Evolutionary conservation across 2,888 invertebrate species (phyloP).

Genomic region (Diadegma fenestrale): DNA sequence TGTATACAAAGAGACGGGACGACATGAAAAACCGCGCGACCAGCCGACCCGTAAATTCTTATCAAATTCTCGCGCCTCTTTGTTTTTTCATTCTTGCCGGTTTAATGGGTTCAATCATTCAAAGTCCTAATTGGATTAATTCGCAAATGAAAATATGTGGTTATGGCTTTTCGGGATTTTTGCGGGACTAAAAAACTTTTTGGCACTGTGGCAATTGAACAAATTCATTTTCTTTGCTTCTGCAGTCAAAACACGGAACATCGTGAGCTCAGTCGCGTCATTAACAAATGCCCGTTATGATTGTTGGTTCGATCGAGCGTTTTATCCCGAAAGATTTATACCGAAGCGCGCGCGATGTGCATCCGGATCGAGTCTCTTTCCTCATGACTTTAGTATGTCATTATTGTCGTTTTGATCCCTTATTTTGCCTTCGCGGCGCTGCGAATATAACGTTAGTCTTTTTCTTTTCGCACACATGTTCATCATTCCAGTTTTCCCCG

Average conservation of each 20-base stretch:
- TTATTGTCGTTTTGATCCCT: constrained; percentile 3
- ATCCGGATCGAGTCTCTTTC: constrained; percentile 1
- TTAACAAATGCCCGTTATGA: background rate
- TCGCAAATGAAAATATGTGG: background rate
- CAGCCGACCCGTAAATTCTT: background rate
- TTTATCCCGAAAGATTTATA: background rate
- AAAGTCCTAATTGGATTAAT: background rate
- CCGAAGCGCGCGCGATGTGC: background rate
- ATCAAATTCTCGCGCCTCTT: background rate
- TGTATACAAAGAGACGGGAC: background rate
- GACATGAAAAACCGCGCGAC: background rate
- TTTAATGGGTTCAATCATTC: background rate
- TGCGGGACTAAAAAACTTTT: no score
- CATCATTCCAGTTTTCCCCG: constrained; percentile 55
- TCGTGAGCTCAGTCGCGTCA: background rate
- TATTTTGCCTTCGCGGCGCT: background rate
- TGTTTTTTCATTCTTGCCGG: background rate
- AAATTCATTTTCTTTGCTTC: no score
- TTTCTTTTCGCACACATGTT: constrained; percentile 30
- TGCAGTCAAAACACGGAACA: no score
- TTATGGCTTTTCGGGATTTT: background rate
- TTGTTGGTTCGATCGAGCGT: background rate
- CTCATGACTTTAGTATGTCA: background rate
- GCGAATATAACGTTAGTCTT: constrained; percentile 1
- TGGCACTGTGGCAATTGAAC: no score